Evolutionary conservation across 2,888 invertebrate genomes (phyloP), one percentile per base, ranked within the genome.

Genomic region (Chloroclystis v-ata): DNA sequence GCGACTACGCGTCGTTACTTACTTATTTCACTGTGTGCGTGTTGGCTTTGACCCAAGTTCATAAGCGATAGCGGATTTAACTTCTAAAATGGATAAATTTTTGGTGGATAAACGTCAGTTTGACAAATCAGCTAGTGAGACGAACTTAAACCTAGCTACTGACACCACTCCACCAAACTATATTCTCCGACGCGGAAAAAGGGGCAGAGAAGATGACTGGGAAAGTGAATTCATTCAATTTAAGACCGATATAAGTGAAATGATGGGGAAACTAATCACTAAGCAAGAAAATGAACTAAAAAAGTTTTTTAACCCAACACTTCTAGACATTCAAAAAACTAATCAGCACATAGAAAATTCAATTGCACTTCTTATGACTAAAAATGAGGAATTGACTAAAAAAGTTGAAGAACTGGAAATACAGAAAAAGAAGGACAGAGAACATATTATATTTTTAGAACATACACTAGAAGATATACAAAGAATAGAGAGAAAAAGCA

Each of bases 331-430:
- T 9, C 12, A 38, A 28, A 38, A 38, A 38, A 38, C 37, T 1
- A 38, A 28, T 12, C 28, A 14, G 8, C 25, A 13, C 9, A 38
- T 38, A 13, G 28, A 38, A 13, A 28, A 9, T 9, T 38, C 26
- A 1, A 38, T 38, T 14, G 14, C 37, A 6, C 26, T 14, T 1
- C 12, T 38, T 8, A 28, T 38, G 26, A 28, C 4, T 8, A 12
- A 38, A 26, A 38, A 38, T n/a, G 37, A 38, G 4, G 37, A 38
- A 28, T 14, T 38, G 9, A 13, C 37, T 4, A 38, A 38, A n/a
- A 38, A 13, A 14, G 14, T 38, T 4, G 3, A 9, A 11, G 13
- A 28, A 13, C 13, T 38, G n/a, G 37, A 38, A 26, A 25, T 12
- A 14, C 2, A 38, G 13, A 26, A 28, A 4, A 28, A 10, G 11